Percentiles rank a stretch among this genome's conserved stretches.
Conservation (phyloP, 2,113 vertebrate species). For the Platichthys stellatus region DNA sequence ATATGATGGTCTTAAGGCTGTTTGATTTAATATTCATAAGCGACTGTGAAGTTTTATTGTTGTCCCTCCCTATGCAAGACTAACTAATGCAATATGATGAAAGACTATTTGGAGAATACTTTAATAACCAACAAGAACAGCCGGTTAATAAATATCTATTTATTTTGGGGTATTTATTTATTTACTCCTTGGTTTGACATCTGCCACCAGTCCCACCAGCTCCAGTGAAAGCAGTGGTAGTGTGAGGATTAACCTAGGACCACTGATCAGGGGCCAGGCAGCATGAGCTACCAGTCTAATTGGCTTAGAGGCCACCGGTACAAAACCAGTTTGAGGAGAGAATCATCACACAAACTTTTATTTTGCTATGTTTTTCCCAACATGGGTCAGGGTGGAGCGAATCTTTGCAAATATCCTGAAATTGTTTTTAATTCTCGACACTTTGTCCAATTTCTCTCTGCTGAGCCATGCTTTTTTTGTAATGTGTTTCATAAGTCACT, state of each 20-base stretch:
- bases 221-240: conserved; percentile 11
- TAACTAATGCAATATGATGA: too few species aligned
- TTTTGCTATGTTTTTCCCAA: not conserved
- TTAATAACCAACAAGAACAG: too few species aligned
- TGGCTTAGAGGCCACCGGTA: conserved; percentile 12
- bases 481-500: conserved; percentile 35
- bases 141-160: too few species aligned
- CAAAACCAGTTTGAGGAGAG: not conserved
- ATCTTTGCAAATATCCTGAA: not conserved
- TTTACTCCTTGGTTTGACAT: conserved; percentile 23
- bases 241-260: conserved; percentile 61
- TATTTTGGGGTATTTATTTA: not conserved
- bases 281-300: conserved; percentile 18
- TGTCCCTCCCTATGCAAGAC: too few species aligned
- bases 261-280: not conserved
- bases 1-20: too few species aligned
- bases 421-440: not conserved
- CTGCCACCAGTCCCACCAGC: conserved; percentile 9
- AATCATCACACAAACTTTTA: not conserved
- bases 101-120: too few species aligned
- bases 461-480: conserved; percentile 20
- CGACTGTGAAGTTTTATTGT: too few species aligned
- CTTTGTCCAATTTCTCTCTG: not conserved
- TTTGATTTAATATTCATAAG: too few species aligned
- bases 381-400: not conserved